These are phyloP conservation scores for Drosophila kokeensis DNA, from an alignment of 2,888 invertebrate genomes.

Conservation along the genomic window DNA sequence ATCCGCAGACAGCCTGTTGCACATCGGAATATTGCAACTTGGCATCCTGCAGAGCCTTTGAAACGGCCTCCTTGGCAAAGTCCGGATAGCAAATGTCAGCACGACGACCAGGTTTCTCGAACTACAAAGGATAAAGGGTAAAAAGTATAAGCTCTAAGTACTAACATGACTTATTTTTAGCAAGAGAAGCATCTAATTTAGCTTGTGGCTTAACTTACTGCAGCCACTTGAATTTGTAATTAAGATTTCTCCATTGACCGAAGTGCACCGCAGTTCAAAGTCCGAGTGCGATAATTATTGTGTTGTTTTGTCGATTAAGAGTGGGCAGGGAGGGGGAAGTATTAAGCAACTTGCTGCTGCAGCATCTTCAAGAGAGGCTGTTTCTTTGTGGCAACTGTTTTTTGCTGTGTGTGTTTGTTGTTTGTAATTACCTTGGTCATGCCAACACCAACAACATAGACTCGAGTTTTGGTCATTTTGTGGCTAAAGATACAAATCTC, in stretches of 20 bases:
- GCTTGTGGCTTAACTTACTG: constrained; percentile 36
- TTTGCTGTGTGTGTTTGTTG: background rate
- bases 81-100: constrained; percentile 96
- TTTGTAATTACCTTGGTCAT: constrained; percentile 93
- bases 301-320: background rate
- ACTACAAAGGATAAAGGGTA: constrained; percentile 86
- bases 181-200: constrained; percentile 20
- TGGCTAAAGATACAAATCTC: constrained; percentile 5
- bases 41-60: constrained; percentile 94
- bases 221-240: constrained; percentile 27
- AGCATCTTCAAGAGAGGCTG: constrained; percentile 11
- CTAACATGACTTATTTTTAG: constrained; percentile 15
- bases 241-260: constrained; percentile 42
- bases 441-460: constrained; percentile 97
- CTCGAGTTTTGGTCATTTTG: constrained; percentile 85
- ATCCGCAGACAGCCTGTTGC: constrained; percentile 96
- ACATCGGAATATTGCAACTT: constrained; percentile 90
- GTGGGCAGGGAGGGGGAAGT: background rate
- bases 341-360: constrained; percentile 23
- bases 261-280: constrained; percentile 67
- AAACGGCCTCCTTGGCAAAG: constrained; percentile 96
- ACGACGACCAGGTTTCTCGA: constrained; percentile 95
- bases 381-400: constrained; percentile 8
- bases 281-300: constrained; percentile 52
- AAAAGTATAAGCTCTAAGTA: constrained; percentile 13